Evolutionary conservation across 1,140 invertebrate genomes (phyloP), one percentile per base, ranked within the genome.

Genomic region (Bombus superbus): DNA sequence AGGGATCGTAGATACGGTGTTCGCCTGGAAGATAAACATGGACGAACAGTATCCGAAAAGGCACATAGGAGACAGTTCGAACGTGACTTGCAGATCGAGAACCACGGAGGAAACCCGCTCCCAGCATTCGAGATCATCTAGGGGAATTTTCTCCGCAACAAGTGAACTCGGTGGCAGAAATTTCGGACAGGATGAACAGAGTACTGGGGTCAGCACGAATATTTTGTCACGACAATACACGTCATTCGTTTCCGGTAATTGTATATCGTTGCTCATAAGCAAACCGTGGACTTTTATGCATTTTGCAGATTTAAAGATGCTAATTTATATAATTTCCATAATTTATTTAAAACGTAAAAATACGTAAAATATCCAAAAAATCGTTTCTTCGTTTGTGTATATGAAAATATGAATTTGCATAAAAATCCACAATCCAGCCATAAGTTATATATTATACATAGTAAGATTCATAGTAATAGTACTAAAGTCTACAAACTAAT

Each of bases 21-120:
- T 89, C 66, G 25, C 40, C 2, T 94, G 93, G 93, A 87, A 89
- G 47, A 85, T 94, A 47, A 88, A 78, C 15, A 92, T 92, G 90
- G 91, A 93, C 57, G 91, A 91, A 5, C 86, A 90, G 40, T 92
- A 92, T 78, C 92, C 92, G 3, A 86, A 47, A 40, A 76, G 72
- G 44, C 25, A 44, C 5, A 32, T 64, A 18, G 66, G 66, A 13
- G 72, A 88, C 82, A 13, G 38, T 32, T 22, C 62, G 47, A 79
- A 74, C 75, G 42, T 40, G 35, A 57, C 22, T 53, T 42, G 44
- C 13, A 85, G 44, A 9, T 25, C 35, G 38, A 85, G n/a, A 25
- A 57, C 35, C 3, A 35, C 53, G 5, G 72, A 72, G 0, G 66
- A 72, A 1, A n/a, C 6, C 3, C 38, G 8, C 18, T 76, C 82